Base-by-base conservation (phyloP, 2,888 invertebrate genomes). In the Netelia melanura region DNA sequence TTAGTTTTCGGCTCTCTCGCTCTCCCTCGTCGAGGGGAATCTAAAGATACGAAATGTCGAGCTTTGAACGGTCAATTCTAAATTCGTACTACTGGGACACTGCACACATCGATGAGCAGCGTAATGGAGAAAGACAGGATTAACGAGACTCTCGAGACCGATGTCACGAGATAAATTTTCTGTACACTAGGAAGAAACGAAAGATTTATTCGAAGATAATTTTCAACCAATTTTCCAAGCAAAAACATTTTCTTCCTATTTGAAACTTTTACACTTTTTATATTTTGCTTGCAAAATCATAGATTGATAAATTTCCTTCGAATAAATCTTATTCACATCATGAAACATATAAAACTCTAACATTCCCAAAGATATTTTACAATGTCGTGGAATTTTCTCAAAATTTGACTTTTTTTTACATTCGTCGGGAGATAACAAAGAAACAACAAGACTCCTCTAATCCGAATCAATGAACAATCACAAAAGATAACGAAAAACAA, bases 61-160 rank as follows among this genome's bases (percentile, higher is more conserved):
- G 82, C 85, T 82, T 81, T 81, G 72, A 85, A 79, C 79, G 84
- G 70, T 79, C 85, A 81, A 86, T 84, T 87, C 87, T 87, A 87
- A 84, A 86, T 87, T 70, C 44, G 87, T 82, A 85, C 84, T 80
- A 80, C 81, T 44, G 78, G 75, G 81, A 78, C 76, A 75, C 10
- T 68, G 77, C 77, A 58, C 67, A 77, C 77, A 61, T 61, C 9
- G 30, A 44, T 30, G 23, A 64, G 52, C 68, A 82, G 75, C 38
- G 75, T 81, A 48, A 61, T 78, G 30, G 44, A 25, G 38, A 78
- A 23, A 67, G 58, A 70, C 70, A 62, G 56, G 72, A 43, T 64
- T 23, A 23, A 70, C 77, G 70, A 70, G 74, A 68, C 38, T 84
- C 25, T 25, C 67, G 68, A 54, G 68, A 67, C 38, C 72, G 17